Evolutionary conservation across 2,797 vertebrate species (phyloP).

Genomic region (Melopsittacus undulatus): DNA sequence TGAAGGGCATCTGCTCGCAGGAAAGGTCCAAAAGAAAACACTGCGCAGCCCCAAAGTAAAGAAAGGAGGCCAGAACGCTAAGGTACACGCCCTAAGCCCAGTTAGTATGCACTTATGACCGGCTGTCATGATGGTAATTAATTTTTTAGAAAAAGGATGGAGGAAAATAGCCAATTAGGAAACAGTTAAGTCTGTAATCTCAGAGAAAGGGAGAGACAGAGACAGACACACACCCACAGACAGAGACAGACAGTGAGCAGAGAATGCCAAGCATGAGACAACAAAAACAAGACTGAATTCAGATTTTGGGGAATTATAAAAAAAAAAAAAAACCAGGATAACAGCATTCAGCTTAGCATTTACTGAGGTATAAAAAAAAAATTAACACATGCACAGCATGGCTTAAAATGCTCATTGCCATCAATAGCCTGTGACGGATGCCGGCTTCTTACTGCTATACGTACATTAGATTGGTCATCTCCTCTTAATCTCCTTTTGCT

Average conservation of each 20-base stretch:
- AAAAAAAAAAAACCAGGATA: not conserved
- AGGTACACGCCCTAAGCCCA: not conserved
- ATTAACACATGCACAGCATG: constrained; percentile 26
- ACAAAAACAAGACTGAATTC: constrained; percentile 47
- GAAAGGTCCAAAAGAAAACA: constrained; percentile 58
- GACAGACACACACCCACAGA: constrained; percentile 42
- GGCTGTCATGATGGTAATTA: not conserved
- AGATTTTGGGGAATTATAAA: constrained; percentile 44
- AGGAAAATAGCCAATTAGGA: constrained; percentile 28
- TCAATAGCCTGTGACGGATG: constrained; percentile 50
- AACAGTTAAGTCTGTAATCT: constrained; percentile 53
- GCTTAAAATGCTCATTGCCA: constrained; percentile 63
- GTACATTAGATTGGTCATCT: constrained; percentile 59
- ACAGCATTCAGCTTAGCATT: constrained; percentile 29
- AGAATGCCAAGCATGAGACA: constrained; percentile 38
- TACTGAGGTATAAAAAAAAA: constrained; percentile 41
- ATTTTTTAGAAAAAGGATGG: not conserved
- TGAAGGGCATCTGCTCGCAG: constrained; percentile 32
- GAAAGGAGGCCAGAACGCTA: not conserved
- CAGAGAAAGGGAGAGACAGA: not conserved
- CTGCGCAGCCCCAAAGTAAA: not conserved
- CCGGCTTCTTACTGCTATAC: constrained; percentile 52
- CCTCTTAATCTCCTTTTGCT: constrained; percentile 77
- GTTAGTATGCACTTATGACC: not conserved
- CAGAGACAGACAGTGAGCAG: not conserved